Percentiles rank a stretch among this genome's conserved stretches.
Conservation (phyloP, 2,797 vertebrate species). For the Cyprinodon diabolis region DNA sequence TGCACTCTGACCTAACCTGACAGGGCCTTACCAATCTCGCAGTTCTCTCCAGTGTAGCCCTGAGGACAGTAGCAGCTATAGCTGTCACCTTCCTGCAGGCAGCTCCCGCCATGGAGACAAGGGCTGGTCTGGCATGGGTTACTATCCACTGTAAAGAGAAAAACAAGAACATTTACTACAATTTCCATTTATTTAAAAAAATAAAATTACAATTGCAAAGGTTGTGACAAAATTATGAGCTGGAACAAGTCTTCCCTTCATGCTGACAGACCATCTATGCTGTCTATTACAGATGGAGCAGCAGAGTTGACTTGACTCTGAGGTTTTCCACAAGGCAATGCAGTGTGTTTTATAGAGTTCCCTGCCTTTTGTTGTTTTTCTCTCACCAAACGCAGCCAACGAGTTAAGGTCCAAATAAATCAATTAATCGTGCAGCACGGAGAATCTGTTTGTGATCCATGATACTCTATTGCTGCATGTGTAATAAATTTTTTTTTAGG, state of each 20-base stretch:
- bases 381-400: slow-evolving; percentile 28
- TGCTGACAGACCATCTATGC: slow-evolving; percentile 11
- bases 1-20: slow-evolving; percentile 22
- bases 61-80: slow-evolving; percentile 91
- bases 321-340: slow-evolving; percentile 63
- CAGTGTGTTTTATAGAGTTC: slow-evolving; percentile 36
- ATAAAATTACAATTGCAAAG: slow-evolving; percentile 20
- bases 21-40: slow-evolving; percentile 91
- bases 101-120: slow-evolving; percentile 93
- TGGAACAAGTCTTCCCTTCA: slow-evolving; percentile 8
- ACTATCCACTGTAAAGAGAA: slow-evolving; percentile 68
- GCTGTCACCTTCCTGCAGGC: slow-evolving; percentile 84
- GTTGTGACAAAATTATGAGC: slow-evolving; percentile 19
- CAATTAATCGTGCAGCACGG: slow-evolving; percentile 50
- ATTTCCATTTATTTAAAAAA: slow-evolving; percentile 17
- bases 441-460: slow-evolving; percentile 58
- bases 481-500: slow-evolving; percentile 66
- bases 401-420: slow-evolving; percentile 70
- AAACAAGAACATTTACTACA: slow-evolving; percentile 20
- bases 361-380: slow-evolving; percentile 9
- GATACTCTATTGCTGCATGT: slow-evolving; percentile 50
- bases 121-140: slow-evolving; percentile 92
- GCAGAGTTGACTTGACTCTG: slow-evolving; percentile 14
- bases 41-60: slow-evolving; percentile 95
- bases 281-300: slow-evolving; percentile 60